phyloP scores from a whole-genome alignment of 2,888 invertebrate genomes.

The Epirrhoe alternata region DNA sequence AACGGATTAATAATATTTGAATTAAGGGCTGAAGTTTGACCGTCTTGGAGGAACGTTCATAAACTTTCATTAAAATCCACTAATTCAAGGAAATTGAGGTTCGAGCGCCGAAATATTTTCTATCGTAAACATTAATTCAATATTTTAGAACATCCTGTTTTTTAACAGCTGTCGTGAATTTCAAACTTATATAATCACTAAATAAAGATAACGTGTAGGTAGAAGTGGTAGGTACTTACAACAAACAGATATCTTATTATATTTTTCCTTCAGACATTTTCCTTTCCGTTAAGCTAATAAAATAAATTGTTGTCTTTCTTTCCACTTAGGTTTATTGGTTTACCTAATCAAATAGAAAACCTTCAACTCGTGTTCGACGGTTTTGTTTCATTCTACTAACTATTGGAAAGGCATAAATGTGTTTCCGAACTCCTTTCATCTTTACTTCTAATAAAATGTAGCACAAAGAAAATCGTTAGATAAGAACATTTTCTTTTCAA shows the following conservation, averaged over 20 bases:
- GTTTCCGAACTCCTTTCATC: conserved; percentile 11
- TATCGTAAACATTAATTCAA: conserved; percentile 20
- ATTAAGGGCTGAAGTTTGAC: conserved; percentile 36
- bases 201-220: background rate
- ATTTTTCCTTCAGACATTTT: conserved; percentile 2
- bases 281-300: conserved; percentile 25
- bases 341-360: conserved; percentile 34
- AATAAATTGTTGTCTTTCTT: conserved; percentile 36
- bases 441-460: conserved; percentile 16
- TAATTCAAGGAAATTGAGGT: conserved; percentile 36
- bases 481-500: background rate
- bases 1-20: conserved; percentile 42
- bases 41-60: conserved; percentile 29
- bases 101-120: conserved; percentile 21
- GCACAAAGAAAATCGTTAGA: background rate
- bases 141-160: conserved; percentile 6
- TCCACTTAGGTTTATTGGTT: conserved; percentile 36
- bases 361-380: conserved; percentile 26
- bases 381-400: conserved; percentile 14
- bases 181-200: background rate
- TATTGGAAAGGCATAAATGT: conserved; percentile 17
- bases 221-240: no score
- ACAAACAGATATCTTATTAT: background rate
- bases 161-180: conserved; percentile 12
- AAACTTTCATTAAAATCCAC: conserved; percentile 38